phyloP scores from a whole-genome alignment of 2,888 invertebrate species.

The Pammene fasciana region DNA sequence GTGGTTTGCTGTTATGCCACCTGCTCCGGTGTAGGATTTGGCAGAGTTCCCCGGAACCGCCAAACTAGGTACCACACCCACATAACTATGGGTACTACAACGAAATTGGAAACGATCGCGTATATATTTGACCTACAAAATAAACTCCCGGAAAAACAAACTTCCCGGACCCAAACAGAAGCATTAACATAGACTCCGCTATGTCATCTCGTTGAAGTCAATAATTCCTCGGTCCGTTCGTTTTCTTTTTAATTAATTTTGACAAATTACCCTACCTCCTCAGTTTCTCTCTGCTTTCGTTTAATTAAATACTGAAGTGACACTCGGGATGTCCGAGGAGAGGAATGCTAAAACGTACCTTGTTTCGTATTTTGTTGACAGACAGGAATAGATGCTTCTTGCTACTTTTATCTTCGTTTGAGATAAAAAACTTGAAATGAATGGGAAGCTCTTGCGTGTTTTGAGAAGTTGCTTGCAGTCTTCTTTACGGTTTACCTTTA shows the following conservation, averaged over 20 bases:
- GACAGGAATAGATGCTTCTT: constrained; percentile 44
- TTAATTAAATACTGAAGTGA: constrained; percentile 83
- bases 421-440: constrained; percentile 35
- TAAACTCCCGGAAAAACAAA: constrained; percentile 10
- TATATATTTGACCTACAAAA: constrained; percentile 6
- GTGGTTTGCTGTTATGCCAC: no score
- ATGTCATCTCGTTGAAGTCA: constrained; percentile 69
- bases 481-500: not conserved
- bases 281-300: constrained; percentile 75
- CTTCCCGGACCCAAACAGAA: constrained; percentile 11
- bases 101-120: not conserved
- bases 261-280: constrained; percentile 81
- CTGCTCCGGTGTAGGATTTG: no score
- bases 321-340: constrained; percentile 69
- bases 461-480: not conserved
- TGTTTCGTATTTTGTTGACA: constrained; percentile 66
- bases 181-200: constrained; percentile 23
- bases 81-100: not conserved
- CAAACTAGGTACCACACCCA: not conserved
- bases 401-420: constrained; percentile 31
- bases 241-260: constrained; percentile 83
- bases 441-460: constrained; percentile 5
- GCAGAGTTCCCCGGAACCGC: no score
- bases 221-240: constrained; percentile 70
- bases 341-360: constrained; percentile 53